These are phyloP conservation scores for Leptinotarsa rubiginosa DNA, from an alignment of 2,888 invertebrate genomes.

Conservation along the genomic window DNA sequence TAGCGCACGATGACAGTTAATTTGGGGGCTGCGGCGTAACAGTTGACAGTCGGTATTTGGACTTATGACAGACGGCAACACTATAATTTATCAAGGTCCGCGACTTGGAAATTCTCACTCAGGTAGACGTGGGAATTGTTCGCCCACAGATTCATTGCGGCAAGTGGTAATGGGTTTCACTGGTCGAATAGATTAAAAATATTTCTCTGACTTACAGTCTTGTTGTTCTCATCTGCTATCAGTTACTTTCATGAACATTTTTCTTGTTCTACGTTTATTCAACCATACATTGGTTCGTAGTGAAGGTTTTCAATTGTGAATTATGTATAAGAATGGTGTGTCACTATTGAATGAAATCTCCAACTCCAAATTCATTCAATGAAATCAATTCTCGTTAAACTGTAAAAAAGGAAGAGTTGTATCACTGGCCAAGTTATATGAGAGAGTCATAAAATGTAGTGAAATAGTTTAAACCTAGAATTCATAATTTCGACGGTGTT, in stretches of 20 bases:
- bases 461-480: no score
- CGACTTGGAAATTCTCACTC: conserved; percentile 46
- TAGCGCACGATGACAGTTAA: conserved; percentile 50
- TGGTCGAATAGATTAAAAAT: background rate
- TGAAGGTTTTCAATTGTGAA: no score
- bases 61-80: conserved; percentile 52
- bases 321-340: no score
- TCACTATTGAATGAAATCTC: no score
- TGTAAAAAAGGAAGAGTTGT: no score
- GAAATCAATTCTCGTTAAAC: no score
- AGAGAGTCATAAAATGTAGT: no score
- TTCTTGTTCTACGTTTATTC: no score
- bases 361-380: no score
- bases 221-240: background rate
- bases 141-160: conserved; percentile 6
- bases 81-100: conserved; percentile 54
- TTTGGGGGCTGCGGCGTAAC: conserved; percentile 47
- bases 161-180: conserved; percentile 10
- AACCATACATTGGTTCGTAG: no score
- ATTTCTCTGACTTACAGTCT: background rate
- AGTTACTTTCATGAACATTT: background rate
- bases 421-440: no score
- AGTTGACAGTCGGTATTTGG: conserved; percentile 55
- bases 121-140: conserved; percentile 53
- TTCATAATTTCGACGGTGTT: no score